These are phyloP conservation scores for Drosophila falleni DNA, from an alignment of 2,888 invertebrate genomes.

Conservation along the genomic window DNA sequence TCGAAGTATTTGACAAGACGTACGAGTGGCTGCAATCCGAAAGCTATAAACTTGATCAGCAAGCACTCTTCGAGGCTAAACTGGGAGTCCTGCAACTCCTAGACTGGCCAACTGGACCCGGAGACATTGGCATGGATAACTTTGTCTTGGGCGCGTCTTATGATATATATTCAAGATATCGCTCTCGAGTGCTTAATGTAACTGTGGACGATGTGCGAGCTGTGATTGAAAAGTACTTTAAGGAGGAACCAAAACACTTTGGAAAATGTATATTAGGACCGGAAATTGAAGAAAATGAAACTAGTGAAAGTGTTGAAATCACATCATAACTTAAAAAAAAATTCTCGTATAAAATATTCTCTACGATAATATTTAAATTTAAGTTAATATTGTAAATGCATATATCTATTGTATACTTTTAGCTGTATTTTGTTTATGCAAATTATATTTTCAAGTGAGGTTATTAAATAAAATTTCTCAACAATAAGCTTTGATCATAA, in stretches of 20 bases:
- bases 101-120: constrained; percentile 94
- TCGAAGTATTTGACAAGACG: constrained; percentile 92
- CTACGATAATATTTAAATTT: too few species aligned
- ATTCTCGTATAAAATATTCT: background rate
- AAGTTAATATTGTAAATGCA: too few species aligned
- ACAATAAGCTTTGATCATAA: too few species aligned
- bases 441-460: too few species aligned
- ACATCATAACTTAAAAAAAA: background rate
- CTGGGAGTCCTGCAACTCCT: constrained; percentile 94
- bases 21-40: constrained; percentile 90
- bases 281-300: constrained; percentile 51
- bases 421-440: too few species aligned
- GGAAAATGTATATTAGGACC: constrained; percentile 92
- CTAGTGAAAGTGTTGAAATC: background rate
- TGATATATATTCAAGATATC: constrained; percentile 91
- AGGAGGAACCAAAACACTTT: constrained; percentile 85
- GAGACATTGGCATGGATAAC: constrained; percentile 90
- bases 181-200: constrained; percentile 90
- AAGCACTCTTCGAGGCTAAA: constrained; percentile 94
- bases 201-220: constrained; percentile 89
- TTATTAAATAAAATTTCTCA: too few species aligned
- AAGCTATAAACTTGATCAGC: constrained; percentile 87
- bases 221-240: constrained; percentile 90
- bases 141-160: constrained; percentile 92
- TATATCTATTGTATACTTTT: too few species aligned